Evolutionary conservation across 2,113 vertebrate genomes (phyloP), one percentile per base, ranked within the genome.

Genomic region (Heterocephalus glaber): DNA sequence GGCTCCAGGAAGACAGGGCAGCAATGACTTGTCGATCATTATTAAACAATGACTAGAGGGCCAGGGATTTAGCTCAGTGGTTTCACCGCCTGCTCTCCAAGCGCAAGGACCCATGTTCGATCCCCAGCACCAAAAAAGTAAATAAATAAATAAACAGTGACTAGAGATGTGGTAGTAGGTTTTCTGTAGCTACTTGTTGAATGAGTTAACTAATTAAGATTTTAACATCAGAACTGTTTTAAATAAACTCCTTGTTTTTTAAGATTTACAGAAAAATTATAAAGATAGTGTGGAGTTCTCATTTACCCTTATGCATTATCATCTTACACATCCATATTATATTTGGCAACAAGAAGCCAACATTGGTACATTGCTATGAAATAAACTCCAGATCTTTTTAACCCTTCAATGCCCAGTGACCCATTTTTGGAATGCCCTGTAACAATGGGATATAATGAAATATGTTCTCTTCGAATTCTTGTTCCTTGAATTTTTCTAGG

Each of bases 181-280:
- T 89, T 89, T 72, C 33, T 35, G 26, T 65, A 54, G 35, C 12
- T 93, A 44, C 65, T 90, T 92, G 56, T 86, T 60, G 41, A 95
- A 89, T 82, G 26, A 72, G 35, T 60, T 60, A 80, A 79, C 28
- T 82, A 65, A 65, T 33, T 33, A 54, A 79, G 4, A 47, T 87
- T 86, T 83, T 80, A 70, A 92, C 44, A 74, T 41, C 41, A 82
- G 30, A 35, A 33, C 2, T 77, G 30, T 86, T 93, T 87, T 44
- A 96, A 74, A 60, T 61, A 63, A 70, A 60, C 38, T 80, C 20
- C 14, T 92, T 41, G 79, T 30, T 80, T 54, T 60, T 90, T 82
- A 72, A 54, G 26, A 14, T 44, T 84, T 74, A 79, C 47, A 80
- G 22, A 60, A 81, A 88, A 83, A 33, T 85, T n/a, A 17, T 4